Evolutionary conservation across 2,113 vertebrate genomes (phyloP).

Genomic region (Catharus bicknelli): DNA sequence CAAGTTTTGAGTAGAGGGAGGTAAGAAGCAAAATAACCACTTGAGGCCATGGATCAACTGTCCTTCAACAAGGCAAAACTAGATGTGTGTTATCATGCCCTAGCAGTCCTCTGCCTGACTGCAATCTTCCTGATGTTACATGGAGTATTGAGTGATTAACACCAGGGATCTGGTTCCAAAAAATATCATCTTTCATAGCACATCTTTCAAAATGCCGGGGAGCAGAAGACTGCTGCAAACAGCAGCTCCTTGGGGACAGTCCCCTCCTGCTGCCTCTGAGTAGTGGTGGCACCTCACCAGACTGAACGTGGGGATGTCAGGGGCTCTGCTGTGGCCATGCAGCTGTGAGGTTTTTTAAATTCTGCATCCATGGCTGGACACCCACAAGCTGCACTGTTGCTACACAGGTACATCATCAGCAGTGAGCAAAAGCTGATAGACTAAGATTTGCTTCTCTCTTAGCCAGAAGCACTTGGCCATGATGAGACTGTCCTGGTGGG

Average conservation of each 20-base stretch:
- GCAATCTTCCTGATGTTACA: neutral
- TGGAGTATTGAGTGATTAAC: neutral
- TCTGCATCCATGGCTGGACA: neutral
- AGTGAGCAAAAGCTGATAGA: neutral
- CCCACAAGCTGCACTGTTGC: rapidly evolving
- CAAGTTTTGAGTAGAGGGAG: neutral
- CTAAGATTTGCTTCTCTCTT: neutral
- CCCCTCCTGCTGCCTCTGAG: rapidly evolving
- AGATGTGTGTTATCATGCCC: neutral
- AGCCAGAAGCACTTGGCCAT: neutral
- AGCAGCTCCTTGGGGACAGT: neutral
- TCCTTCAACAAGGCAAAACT: neutral
- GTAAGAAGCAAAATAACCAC: neutral
- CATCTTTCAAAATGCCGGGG: neutral
- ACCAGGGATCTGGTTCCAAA: neutral
- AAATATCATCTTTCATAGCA: rapidly evolving
- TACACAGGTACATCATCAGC: rapidly evolving
- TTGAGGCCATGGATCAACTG: neutral
- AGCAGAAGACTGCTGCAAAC: neutral
- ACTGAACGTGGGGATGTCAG: rapidly evolving
- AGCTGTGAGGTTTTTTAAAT: neutral
- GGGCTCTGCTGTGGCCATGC: neutral
- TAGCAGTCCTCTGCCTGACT: neutral
- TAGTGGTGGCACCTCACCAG: neutral
- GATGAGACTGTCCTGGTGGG: neutral